Base-by-base conservation (phyloP, 2,797 vertebrate genomes). In the Anolis apletophallus region DNA sequence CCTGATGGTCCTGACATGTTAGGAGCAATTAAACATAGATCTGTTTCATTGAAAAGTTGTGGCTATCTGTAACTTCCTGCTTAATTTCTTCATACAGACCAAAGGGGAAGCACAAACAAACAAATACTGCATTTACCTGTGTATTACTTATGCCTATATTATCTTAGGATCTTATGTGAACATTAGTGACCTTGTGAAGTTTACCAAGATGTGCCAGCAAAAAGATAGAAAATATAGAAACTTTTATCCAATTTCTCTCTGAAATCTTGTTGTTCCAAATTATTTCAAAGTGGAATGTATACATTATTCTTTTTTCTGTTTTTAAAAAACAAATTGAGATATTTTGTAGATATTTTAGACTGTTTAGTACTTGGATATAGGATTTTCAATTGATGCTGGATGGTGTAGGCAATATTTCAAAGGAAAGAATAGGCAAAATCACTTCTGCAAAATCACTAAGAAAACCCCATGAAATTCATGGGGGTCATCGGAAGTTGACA, bases 201-300 rank as follows among this genome's bases (percentile, higher is more conserved):
- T 88, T 89, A 90, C 59, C 84, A 85, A 92, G 36, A 4, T 73
- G 80, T 71, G 88, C 91, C 72, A 50, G 91, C 93, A 36, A 23
- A 73, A 73, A 46, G 46, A 46, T 46, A 46, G 5, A 46, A 46
- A 46, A 46, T 3, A 46, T 46, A 46, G 40, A 46, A 46, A 46
- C 40, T 54, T 13, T 29, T 11, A 29, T 26, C 26, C n/a, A n/a
- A 3, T n/a, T n/a, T 54, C 29, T n/a, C 12, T 2, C 73, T n/a
- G 26, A 5, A 6, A 29, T 54, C 2, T 54, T 52, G 29, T n/a
- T 14, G 32, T 54, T 76, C 14, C 7, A 76, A 74, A n/a, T 52
- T 75, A 12, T 76, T 76, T n/a, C 50, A 16, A 54, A 32, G 50
- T 16, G 7, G 29, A 76, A 32, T n/a, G 7, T 14, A 50, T 46